Conservation (phyloP, 2,797 vertebrate genomes). For the Huso huso region DNA sequence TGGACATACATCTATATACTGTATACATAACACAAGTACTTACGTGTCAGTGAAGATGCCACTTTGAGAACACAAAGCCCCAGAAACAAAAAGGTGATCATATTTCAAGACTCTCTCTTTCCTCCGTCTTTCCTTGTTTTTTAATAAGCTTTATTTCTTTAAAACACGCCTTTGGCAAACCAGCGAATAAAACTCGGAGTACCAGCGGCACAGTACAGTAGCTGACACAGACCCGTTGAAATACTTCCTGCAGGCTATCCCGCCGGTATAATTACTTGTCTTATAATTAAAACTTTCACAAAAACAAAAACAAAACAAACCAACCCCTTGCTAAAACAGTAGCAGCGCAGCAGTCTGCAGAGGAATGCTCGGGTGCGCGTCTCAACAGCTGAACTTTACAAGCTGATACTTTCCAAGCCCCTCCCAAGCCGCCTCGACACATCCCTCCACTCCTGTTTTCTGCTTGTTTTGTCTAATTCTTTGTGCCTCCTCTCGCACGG, state of each 20-base stretch:
- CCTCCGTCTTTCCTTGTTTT: conserved; percentile 26
- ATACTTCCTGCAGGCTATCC: too few relatives aligned
- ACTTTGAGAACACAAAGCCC: conserved; percentile 50
- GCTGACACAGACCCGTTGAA: too few relatives aligned
- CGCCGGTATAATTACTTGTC: too few relatives aligned
- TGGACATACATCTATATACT: background rate
- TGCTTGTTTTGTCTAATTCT: too few relatives aligned
- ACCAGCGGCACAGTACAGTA: too few relatives aligned
- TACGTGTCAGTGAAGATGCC: conserved; percentile 63
- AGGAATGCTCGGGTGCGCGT: conserved; percentile 65
- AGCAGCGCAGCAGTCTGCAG: conserved; percentile 36
- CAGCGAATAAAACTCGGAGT: too few relatives aligned
- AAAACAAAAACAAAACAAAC: conserved; percentile 26
- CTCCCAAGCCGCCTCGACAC: conserved; percentile 60
- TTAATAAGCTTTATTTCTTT: conserved; percentile 25
- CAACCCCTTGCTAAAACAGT: conserved; percentile 24
- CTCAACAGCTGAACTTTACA: conserved; percentile 75
- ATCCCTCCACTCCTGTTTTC: too few relatives aligned
- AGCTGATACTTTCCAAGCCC: conserved; percentile 75
- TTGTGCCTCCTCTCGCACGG: too few relatives aligned
- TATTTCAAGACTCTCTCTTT: conserved; percentile 32
- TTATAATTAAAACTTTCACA: background rate
- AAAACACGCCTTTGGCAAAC: conserved; percentile 32
- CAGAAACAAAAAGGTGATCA: conserved; percentile 51
- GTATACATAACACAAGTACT: conserved; percentile 36